Conservation (phyloP, 2,888 invertebrate genomes). For the Agonopterix arenella region DNA sequence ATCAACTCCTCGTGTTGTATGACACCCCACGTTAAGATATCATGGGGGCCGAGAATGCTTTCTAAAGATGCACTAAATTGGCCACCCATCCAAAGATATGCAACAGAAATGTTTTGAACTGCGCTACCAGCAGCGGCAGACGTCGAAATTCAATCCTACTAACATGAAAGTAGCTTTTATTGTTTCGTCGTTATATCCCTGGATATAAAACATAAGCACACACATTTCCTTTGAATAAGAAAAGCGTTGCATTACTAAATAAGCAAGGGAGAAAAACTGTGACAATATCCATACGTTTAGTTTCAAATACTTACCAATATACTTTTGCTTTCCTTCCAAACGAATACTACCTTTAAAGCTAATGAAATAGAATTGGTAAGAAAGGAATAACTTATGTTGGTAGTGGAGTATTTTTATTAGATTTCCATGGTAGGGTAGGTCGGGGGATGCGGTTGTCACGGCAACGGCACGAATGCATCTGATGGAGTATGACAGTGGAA, state of each 20-base stretch:
- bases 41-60: no score
- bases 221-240: constrained; percentile 30
- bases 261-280: constrained; percentile 39
- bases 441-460: constrained; percentile 40
- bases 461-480: constrained; percentile 41
- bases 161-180: no score
- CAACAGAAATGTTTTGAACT: no score
- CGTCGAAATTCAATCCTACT: no score
- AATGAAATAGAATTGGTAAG: constrained; percentile 6
- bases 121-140: no score
- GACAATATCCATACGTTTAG: constrained; percentile 22
- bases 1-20: no score
- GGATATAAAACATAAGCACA: constrained; percentile 13
- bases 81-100: no score
- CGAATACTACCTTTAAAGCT: constrained; percentile 10
- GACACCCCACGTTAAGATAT: no score
- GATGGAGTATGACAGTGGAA: constrained; percentile 14
- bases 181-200: no score
- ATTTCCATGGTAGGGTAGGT: constrained; percentile 49
- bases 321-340: constrained; percentile 2
- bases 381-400: constrained; percentile 7
- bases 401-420: constrained; percentile 42
- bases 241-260: constrained; percentile 50
- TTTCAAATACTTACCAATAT: constrained; percentile 18
- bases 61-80: no score